Evolutionary conservation across 2,797 vertebrate species (phyloP).

Genomic region (Echiichthys vipera): DNA sequence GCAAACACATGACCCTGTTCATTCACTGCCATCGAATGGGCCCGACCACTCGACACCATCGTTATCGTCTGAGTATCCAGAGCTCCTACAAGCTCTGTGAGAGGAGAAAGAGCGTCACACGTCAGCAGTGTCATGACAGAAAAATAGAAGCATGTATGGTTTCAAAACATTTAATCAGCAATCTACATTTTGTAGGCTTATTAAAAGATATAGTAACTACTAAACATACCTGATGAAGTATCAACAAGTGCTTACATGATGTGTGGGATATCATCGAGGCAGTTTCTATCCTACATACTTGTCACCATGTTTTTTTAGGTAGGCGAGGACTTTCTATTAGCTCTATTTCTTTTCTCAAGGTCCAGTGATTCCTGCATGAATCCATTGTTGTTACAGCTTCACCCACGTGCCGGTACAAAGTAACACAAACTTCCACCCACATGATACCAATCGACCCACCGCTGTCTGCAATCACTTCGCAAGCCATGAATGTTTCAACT

Average conservation of each 20-base stretch:
- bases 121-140: neutral
- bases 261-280: neutral
- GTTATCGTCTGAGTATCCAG: conserved; percentile 93
- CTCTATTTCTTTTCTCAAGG: conserved; percentile 6
- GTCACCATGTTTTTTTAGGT: neutral
- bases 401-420: conserved; percentile 33
- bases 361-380: conserved; percentile 14
- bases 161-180: neutral
- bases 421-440: conserved; percentile 37
- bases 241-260: neutral
- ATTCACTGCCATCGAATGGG: conserved; percentile 92
- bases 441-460: conserved; percentile 21
- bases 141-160: neutral
- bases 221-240: neutral
- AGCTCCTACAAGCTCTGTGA: conserved; percentile 89
- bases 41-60: conserved; percentile 91
- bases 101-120: conserved; percentile 20
- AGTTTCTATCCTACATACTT: neutral
- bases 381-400: conserved; percentile 35
- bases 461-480: conserved; percentile 30
- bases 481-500: neutral
- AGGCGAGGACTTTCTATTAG: neutral
- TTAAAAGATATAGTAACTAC: neutral
- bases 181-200: neutral
- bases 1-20: conserved; percentile 95